Base-by-base conservation (phyloP, 2,113 vertebrate species). In the Myxocyprinus asiaticus region DNA sequence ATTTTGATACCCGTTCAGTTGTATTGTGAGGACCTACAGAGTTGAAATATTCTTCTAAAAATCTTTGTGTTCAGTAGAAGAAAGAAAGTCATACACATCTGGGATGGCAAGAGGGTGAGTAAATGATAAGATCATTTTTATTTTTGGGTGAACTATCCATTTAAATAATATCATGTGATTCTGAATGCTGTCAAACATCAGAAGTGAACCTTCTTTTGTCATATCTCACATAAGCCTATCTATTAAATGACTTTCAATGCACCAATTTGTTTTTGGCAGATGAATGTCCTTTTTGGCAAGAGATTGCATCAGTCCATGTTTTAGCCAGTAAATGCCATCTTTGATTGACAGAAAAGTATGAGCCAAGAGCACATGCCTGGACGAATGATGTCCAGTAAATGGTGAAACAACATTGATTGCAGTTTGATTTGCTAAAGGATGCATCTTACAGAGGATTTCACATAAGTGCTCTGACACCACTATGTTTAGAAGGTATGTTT, bases 261-360 rank as follows among this genome's bases (percentile, higher is more conserved):
- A 63, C 64, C 76, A 81, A 77, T 62, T 74, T 74, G 79, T 69
- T 76, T 69, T 47, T 80, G 78, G 78, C 78, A 80, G 48, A 73
- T 59, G 42, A 64, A 71, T 63, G 45, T 55, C n/a, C 42, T 79
- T 73, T 74, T 72, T 84, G 82, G 82, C 82, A 75, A 64, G 7
- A 71, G 58, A 58, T 66, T 33, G n/a, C 67, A 14, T 59, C 10
- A 42, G 76, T 72, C 64, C 71, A 65, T 65, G 48, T 81, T 67
- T 74, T 70, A 81, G 82, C 82, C 78, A 74, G 78, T 78, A 77
- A 84, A 77, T 84, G 79, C 79, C 82, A 81, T 81, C 82, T 84
- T 79, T 78, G 82, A 81, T 77, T 81, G 82, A 78, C 67, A 77
- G 76, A 66, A 51, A 74, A 76, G 56, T 78, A 51, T 65, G 65